Evolutionary conservation across 2,797 vertebrate genomes (phyloP), one percentile per base, ranked within the genome.

Genomic region (Hoplostethus atlanticus): DNA sequence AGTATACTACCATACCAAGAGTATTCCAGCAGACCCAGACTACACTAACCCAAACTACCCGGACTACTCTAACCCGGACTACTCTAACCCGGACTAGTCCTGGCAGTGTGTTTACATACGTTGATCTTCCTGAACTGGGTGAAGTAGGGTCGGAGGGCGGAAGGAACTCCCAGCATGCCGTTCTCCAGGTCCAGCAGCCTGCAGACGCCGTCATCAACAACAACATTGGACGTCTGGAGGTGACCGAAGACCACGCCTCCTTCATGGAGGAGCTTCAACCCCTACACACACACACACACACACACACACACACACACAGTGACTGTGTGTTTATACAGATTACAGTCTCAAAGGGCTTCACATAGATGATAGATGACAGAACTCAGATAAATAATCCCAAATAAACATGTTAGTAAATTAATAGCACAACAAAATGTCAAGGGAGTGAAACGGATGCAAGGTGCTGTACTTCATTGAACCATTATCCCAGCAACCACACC

Each of bases 91-190:
- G 4, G 30, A 34, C 34, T 34, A 34, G 34, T 34, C 34, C 6
- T 6, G n/a, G 36, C 40, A 6, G 13, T 15, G 34, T 54, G 30
- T 10, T 1, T 17, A 86, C 96, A 75, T 93, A 99, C 98, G n/a
- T 96, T 97, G 74, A 99, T 97, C 93, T 98, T 99, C 83, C 97
- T 95, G 86, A 96, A 95, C 47, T 96, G 97, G 28, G 95, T 95
- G 74, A 97, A 95, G 64, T 95, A 93, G 0, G 97, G 94, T 47
- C 97, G 92, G 84, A 98, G 96, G 73, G 93, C 95, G 0, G 96
- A 96, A 2, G 98, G 97, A 40, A 98, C 94, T 79, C 98, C 98
- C 84, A 99, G 81, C 11, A 99, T 76, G 40, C 96, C 96, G 79
- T 98, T 99, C 93, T 99, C 98, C 0, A 99, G 86, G 58, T 99